Evolutionary conservation across 2,113 vertebrate species (phyloP), one percentile per base, ranked within the genome.

Genomic region (Psittacara wagleri): DNA sequence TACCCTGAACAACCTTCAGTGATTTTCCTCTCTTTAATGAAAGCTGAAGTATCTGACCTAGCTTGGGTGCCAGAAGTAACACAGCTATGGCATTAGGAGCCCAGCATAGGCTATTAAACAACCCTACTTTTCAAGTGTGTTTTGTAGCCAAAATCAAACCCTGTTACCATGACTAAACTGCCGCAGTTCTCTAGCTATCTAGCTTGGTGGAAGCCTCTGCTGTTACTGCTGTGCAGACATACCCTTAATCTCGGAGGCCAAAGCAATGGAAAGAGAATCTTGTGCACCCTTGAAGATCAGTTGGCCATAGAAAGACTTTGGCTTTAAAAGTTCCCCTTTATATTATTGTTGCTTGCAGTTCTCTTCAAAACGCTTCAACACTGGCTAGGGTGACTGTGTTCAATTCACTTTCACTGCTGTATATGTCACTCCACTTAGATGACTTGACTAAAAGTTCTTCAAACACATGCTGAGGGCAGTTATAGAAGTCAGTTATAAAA

Each of bases 291-390:
- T 91, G 81, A 95, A 78, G 63, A 90, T 61, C 63, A 64, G 33
- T 4, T 68, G 27, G 69, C 81, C 84, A 80, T 52, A 79, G 85
- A 91, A 79, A 95, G 90, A 95, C 80, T 96, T 95, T 91, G 94
- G 93, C 81, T 84, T 79, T 31, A 90, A 76, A 93, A 69, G 41
- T 77, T 97, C 92, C 89, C 89, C 95, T 95, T 92, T 73, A 19
- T 5, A 2, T 66, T 74, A 64, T 1, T 37, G 13, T 66, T 88
- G 46, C 37, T 75, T 73, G 66, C 31, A 70, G 52, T 74, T 93
- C 39, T 90, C 63, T 84, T 92, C 62, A 94, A 93, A 94, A 81
- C 25, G 84, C 41, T 91, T 73, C 67, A 88, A 74, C 41, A 77
- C 22, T 35, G n/a, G 31, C 37, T 66, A 43, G 49, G 37, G 59